Percentiles rank a stretch among this genome's conserved stretches.
phyloP scores from a whole-genome alignment of 2,888 invertebrate species.

The Latheticus oryzae region DNA sequence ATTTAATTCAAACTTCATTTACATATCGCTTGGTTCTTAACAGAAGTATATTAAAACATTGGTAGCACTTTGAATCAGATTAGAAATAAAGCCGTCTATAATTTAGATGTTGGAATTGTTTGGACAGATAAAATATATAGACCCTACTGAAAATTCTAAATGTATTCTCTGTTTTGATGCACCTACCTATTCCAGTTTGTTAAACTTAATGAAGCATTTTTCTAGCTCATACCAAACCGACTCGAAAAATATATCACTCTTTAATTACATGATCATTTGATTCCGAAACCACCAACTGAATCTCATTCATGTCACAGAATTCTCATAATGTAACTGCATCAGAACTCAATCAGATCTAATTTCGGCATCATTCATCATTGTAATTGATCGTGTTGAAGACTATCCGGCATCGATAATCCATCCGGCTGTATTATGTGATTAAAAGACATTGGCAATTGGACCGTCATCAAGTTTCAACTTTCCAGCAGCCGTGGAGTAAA shows the following conservation, averaged over 20 bases:
- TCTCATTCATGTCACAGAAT: conserved; percentile 21
- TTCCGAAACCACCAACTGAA: conserved; percentile 7
- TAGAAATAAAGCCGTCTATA: conserved; percentile 40
- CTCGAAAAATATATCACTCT: conserved; percentile 10
- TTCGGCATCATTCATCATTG: conserved; percentile 49
- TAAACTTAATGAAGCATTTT: conserved; percentile 38
- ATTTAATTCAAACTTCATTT: conserved; percentile 45
- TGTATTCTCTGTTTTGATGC: too few relatives aligned
- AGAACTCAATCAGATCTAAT: conserved; percentile 50
- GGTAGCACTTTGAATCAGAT: conserved; percentile 37
- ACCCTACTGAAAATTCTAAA: conserved; percentile 34
- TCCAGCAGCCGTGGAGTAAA: conserved; percentile 42
- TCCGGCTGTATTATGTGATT: conserved; percentile 36
- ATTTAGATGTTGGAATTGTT: conserved; percentile 40
- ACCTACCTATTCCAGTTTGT: conserved; percentile 30
- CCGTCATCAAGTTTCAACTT: conserved; percentile 41
- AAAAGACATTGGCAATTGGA: conserved; percentile 42
- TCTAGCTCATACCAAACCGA: conserved; percentile 19
- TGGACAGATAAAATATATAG: conserved; percentile 37
- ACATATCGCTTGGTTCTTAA: conserved; percentile 43
- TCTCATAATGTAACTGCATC: too few relatives aligned
- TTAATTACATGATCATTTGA: conserved; percentile 13
- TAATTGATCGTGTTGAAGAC: conserved; percentile 27
- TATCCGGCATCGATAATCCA: conserved; percentile 25
- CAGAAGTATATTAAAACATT: conserved; percentile 30